Base-by-base conservation (phyloP, 2,797 vertebrate species). In the Sebastes ruberrimus region DNA sequence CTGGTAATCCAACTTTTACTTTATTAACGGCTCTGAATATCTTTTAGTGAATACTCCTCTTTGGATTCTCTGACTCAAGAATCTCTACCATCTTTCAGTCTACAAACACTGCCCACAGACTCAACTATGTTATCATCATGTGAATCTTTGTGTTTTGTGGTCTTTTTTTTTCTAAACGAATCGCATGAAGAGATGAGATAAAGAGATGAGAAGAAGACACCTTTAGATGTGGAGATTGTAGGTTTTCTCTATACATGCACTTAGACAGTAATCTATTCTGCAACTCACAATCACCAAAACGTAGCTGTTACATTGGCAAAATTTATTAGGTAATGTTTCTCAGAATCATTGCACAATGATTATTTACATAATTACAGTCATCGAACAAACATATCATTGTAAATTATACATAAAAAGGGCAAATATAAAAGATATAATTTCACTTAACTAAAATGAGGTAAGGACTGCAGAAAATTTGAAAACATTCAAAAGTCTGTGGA, bases 311-410 rank as follows among this genome's bases (percentile, higher is more conserved):
- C 3, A 27, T 10, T 63, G 38, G 1, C 38, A 16, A 42, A 0
- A 1, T 42, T 89, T 83, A 79, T 87, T 85, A 16, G 2, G 16
- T 30, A 16, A 25, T 52, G 6, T 65, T 23, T 46, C 9, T 78
- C 10, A 69, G 22, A 61, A 18, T 72, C 1, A 59, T 46, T 59
- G 16, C 10, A 16, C 13, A 74, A 55, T 61, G 2, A 10, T 30
- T 13, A 81, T 75, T 70, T 30, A 76, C 33, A 86, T 60, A 64
- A 81, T 22, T 55, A 86, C 73, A 87, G 32, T 49, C 23, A 59
- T 71, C n/a, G 64, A 61, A 63, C 28, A 27, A 56, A 25, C 25
- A 59, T 25, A 33, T 16, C 6, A 16, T 1, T 20, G 0, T 52
- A 22, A 30, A 10, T 18, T 7, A 25, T 6, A 32, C 8, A 56